Percentiles rank a stretch among this genome's conserved stretches.
phyloP scores from a whole-genome alignment of 2,888 invertebrate species.

The Stenodema calcarata region DNA sequence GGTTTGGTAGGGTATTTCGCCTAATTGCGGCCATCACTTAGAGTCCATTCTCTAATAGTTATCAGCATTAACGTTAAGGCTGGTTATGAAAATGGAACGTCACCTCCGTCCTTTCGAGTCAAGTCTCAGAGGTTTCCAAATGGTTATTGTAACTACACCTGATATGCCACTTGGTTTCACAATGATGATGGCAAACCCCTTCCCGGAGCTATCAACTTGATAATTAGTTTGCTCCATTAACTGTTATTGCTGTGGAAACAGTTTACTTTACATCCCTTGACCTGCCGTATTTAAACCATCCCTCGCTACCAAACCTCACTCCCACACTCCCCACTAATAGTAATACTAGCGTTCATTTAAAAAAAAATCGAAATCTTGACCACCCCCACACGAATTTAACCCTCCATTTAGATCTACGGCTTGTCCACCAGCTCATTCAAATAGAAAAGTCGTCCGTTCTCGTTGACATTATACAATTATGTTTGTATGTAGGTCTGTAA shows the following conservation, averaged over 20 bases:
- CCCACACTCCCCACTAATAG: too few species aligned
- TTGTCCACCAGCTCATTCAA: too few species aligned
- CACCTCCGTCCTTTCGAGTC: slow-evolving; percentile 4
- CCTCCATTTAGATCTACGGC: too few species aligned
- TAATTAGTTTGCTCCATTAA: slow-evolving; percentile 40
- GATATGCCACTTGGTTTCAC: slow-evolving; percentile 28
- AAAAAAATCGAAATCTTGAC: too few species aligned
- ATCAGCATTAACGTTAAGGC: slow-evolving; percentile 46
- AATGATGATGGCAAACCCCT: slow-evolving; percentile 2
- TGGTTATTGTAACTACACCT: slow-evolving; percentile 37
- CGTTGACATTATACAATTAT: too few species aligned
- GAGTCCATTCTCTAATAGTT: slow-evolving; percentile 31
- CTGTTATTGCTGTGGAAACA: slow-evolving; percentile 21
- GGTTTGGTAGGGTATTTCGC: slow-evolving; percentile 28
- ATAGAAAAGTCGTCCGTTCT: too few species aligned
- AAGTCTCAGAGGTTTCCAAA: slow-evolving; percentile 32
- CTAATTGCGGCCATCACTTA: slow-evolving; percentile 46
- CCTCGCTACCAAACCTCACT: not conserved
- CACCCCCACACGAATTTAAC: too few species aligned
- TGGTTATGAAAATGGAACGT: slow-evolving; percentile 41
- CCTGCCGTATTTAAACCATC: not conserved
- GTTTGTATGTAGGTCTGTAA: too few species aligned
- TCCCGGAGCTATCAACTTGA: slow-evolving; percentile 31
- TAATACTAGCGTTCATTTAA: too few species aligned
- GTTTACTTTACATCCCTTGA: slow-evolving; percentile 17